Evolutionary conservation across 2,797 vertebrate genomes (phyloP).

Genomic region (Chromobotia macracanthus): DNA sequence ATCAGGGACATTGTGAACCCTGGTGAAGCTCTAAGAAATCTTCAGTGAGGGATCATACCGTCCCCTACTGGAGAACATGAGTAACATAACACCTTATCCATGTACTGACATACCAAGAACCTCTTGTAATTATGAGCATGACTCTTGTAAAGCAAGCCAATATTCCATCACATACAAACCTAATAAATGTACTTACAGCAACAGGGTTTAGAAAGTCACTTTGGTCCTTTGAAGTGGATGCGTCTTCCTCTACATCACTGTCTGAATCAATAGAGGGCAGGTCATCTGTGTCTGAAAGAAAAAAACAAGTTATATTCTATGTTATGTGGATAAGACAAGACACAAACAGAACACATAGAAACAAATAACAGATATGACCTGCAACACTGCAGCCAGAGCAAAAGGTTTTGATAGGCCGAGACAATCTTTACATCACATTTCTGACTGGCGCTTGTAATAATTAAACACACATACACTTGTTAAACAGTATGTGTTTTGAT

Average conservation of each 20-base stretch:
- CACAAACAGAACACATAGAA: no score
- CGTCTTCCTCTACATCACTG: slow-evolving; percentile 47
- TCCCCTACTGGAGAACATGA: slow-evolving; percentile 28
- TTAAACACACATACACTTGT: no score
- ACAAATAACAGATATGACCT: not conserved
- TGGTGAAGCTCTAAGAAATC: not conserved
- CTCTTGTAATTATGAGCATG: not conserved
- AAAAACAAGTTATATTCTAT: not conserved
- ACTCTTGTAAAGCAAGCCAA: not conserved
- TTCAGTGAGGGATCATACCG: slow-evolving; percentile 6
- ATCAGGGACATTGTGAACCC: slow-evolving; percentile 32
- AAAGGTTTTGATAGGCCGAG: no score
- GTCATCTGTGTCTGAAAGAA: slow-evolving; percentile 51
- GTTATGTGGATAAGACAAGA: not conserved
- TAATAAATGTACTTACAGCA: slow-evolving; percentile 35
- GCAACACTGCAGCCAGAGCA: not conserved
- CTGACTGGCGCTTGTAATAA: no score
- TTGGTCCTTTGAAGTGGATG: slow-evolving; percentile 18
- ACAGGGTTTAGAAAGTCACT: not conserved
- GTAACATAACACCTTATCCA: not conserved
- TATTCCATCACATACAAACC: not conserved
- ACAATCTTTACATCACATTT: no score
- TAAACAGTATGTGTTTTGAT: no score
- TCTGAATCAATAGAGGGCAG: slow-evolving; percentile 59
- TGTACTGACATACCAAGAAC: not conserved